Percentiles rank a stretch among this genome's conserved stretches.
Conservation (phyloP, 2,888 invertebrate genomes). For the Allophyes oxyacanthae region DNA sequence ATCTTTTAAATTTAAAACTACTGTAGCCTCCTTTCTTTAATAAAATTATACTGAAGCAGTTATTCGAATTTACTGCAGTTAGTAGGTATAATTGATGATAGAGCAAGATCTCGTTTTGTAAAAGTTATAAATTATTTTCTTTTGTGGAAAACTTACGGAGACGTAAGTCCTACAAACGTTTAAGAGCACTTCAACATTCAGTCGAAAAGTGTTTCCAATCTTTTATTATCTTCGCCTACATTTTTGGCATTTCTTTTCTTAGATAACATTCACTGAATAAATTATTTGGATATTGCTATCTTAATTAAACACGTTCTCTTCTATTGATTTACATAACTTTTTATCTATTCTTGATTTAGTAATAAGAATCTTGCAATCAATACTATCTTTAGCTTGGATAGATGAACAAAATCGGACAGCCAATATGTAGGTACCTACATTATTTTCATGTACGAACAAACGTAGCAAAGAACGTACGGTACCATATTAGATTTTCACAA, state of each 20-base stretch:
- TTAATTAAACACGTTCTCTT: no score
- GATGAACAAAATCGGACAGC: conserved; percentile 25
- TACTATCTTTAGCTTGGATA: neutral
- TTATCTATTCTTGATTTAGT: no score
- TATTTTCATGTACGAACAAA: conserved; percentile 25
- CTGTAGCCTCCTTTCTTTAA: conserved; percentile 7
- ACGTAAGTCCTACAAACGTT: conserved; percentile 59
- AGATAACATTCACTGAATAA: conserved; percentile 6
- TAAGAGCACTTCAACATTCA: conserved; percentile 61
- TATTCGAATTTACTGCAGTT: conserved; percentile 27
- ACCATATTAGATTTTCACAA: conserved; percentile 36
- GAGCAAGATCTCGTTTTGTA: conserved; percentile 56
- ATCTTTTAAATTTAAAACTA: conserved; percentile 15
- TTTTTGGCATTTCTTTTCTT: conserved; percentile 20
- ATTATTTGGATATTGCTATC: no score
- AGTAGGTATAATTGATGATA: conserved; percentile 58
- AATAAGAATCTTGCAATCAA: no score
- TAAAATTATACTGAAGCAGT: conserved; percentile 25
- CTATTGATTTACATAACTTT: no score
- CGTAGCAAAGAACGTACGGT: conserved; percentile 33
- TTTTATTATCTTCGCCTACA: conserved; percentile 58
- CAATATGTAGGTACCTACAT: conserved; percentile 12
- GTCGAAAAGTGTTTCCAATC: conserved; percentile 59
- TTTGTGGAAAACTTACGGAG: conserved; percentile 60
- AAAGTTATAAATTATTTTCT: conserved; percentile 66